These are phyloP conservation scores for Zeuzera pyrina DNA, from an alignment of 2,888 invertebrate species.

Conservation along the genomic window DNA sequence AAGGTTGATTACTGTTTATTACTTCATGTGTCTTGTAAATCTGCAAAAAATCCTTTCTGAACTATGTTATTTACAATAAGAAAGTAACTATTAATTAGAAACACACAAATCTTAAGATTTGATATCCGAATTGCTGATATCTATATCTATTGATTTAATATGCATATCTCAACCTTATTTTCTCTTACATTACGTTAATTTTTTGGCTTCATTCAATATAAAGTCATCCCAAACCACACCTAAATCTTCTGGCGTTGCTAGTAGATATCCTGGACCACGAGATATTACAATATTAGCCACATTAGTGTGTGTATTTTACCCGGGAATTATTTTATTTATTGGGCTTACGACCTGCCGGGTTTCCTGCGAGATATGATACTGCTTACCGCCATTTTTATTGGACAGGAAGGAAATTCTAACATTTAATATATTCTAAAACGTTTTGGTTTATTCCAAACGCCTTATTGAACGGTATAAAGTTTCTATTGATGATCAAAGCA, in stretches of 20 bases:
- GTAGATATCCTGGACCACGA: slow-evolving; percentile 61
- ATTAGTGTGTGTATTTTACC: slow-evolving; percentile 68
- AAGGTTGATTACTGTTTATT: too few relatives aligned
- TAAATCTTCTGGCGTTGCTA: slow-evolving; percentile 66
- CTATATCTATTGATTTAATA: too few relatives aligned
- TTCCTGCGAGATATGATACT: slow-evolving; percentile 58
- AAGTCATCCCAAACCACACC: slow-evolving; percentile 34
- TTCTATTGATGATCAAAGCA: too few relatives aligned
- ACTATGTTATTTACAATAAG: too few relatives aligned
- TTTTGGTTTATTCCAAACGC: slow-evolving; percentile 35
- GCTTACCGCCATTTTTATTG: slow-evolving; percentile 59
- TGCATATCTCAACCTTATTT: too few relatives aligned
- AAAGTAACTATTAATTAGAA: too few relatives aligned
- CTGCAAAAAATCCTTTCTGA: too few relatives aligned
- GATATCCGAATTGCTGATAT: too few relatives aligned
- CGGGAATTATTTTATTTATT: slow-evolving; percentile 68
- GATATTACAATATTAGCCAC: slow-evolving; percentile 71
- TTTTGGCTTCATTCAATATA: slow-evolving; percentile 29
- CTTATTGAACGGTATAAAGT: not conserved
- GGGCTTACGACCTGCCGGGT: slow-evolving; percentile 62
- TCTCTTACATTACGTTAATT: too few relatives aligned
- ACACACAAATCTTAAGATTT: too few relatives aligned
- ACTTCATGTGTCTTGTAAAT: too few relatives aligned
- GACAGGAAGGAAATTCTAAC: slow-evolving; percentile 71
- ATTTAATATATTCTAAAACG: slow-evolving; percentile 57